Percentiles rank a stretch among this genome's conserved stretches.
phyloP scores from a whole-genome alignment of 2,113 vertebrate genomes.

The Circaetus gallicus region DNA sequence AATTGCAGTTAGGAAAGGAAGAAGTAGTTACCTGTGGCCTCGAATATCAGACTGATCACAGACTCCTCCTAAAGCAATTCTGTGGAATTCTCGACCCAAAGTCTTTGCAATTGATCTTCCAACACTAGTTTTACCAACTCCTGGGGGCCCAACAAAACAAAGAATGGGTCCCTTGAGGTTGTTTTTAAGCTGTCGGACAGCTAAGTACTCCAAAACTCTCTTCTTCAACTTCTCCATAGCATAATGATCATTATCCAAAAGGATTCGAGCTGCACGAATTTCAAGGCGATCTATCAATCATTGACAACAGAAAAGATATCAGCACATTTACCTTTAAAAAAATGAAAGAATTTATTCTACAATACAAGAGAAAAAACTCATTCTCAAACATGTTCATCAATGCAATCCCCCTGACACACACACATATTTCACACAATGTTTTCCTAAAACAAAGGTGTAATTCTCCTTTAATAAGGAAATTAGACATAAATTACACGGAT shows the following conservation, averaged over 20 bases:
- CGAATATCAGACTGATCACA: conserved; percentile 98
- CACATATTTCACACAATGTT: not conserved
- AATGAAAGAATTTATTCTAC: not conserved
- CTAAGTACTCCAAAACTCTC: conserved; percentile 93
- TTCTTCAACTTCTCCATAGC: conserved; percentile 96
- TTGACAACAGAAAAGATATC: not conserved
- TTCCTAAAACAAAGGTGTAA: not conserved
- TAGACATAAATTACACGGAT: not conserved
- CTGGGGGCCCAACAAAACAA: conserved; percentile 95
- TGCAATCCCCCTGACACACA: not conserved
- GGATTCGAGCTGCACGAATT: conserved; percentile 86
- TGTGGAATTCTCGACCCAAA: conserved; percentile 92
- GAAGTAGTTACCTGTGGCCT: conserved; percentile 86
- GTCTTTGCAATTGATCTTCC: conserved; percentile 94
- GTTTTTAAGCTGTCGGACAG: conserved; percentile 91
- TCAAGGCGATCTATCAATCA: conserved; percentile 85
- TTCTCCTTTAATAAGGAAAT: not conserved
- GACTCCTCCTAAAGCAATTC: conserved; percentile 92
- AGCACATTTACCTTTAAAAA: not conserved
- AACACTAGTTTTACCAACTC: conserved; percentile 97
- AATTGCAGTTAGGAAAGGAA: not conserved
- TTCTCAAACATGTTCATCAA: not conserved
- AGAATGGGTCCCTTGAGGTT: conserved; percentile 94
- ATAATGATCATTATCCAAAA: conserved; percentile 95
- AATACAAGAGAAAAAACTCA: not conserved